These are phyloP conservation scores for Babylonia areolata DNA, from an alignment of 1,140 invertebrate species.

Conservation along the genomic window DNA sequence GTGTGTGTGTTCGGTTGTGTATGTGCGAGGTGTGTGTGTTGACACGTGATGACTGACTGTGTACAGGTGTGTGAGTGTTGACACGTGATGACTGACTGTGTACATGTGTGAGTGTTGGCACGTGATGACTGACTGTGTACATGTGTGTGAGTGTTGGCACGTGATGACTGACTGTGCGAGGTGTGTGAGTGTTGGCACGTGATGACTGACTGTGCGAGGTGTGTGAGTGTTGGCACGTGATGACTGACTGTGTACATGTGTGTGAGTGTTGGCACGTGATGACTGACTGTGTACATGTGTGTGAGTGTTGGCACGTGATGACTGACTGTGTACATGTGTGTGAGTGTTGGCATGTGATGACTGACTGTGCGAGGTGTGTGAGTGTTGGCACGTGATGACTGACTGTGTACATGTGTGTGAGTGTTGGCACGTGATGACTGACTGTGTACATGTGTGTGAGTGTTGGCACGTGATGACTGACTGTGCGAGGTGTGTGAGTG, in stretches of 20 bases:
- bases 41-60: too few species aligned
- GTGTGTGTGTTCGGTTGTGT: too few species aligned
- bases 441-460: not conserved
- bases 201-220: not conserved
- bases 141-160: too few species aligned
- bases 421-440: not conserved
- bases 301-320: not conserved
- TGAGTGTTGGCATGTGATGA: not conserved
- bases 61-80: too few species aligned
- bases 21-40: too few species aligned
- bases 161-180: too few species aligned
- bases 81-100: too few species aligned
- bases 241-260: not conserved
- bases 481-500: not conserved
- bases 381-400: not conserved
- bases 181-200: not conserved
- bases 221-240: conserved; percentile 50
- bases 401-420: conserved; percentile 53
- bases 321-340: not conserved
- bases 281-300: not conserved
- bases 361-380: not conserved
- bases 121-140: too few species aligned
- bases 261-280: not conserved
- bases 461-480: not conserved
- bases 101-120: too few species aligned